Evolutionary conservation across 2,888 invertebrate species (phyloP), one percentile per base, ranked within the genome.

Genomic region (Pyrgus malvae): DNA sequence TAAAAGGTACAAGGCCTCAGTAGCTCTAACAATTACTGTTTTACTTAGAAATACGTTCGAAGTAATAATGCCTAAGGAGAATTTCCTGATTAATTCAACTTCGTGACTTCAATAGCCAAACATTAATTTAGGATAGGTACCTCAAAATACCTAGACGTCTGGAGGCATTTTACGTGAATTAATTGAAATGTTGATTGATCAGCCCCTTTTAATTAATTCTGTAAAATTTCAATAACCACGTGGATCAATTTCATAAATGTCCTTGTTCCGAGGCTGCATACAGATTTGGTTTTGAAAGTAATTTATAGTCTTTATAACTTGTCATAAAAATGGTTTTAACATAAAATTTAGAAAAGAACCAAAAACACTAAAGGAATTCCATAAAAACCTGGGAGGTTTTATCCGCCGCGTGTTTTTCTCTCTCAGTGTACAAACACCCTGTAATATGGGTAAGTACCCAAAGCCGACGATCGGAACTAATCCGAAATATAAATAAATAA

Each of bases 171-270:
- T 23, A 48, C 35, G n/a, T 12, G 23, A 46, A 48, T 48, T 38
- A 48, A 48, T 48, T 37, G 17, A 7, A 46, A 48, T 33, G 37
- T 38, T 27, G 27, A 48, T 48, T 48, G 38, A 38, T 48, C 48
- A 48, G 17, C 6, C 17, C 14, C 19, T 11, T 12, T 17, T 25
- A 46, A 46, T 46, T 37, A 46, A 46, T 46, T 46, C 45, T 35
- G 35, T 46, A 33, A 46, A 46, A 35, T 31, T 46, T 46, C 33
- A 46, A 46, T 46, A 35, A 11, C 40, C 21, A 16, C 21, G 14
- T 23, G 35, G 16, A 35, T 25, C n/a, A 46, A 33, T 35, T 46
- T 33, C 21, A 16, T 23, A 46, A 6, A 35, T 46, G 46, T 16
- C 25, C 16, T 35, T 23, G 35, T 35, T 23, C 11, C 21, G 27